A percentile compares a stretch with the other conserved stretches of the same genome.
Evolutionary conservation across 1,140 invertebrate genomes (phyloP).

Genomic region (Diachasma alloeum): DNA sequence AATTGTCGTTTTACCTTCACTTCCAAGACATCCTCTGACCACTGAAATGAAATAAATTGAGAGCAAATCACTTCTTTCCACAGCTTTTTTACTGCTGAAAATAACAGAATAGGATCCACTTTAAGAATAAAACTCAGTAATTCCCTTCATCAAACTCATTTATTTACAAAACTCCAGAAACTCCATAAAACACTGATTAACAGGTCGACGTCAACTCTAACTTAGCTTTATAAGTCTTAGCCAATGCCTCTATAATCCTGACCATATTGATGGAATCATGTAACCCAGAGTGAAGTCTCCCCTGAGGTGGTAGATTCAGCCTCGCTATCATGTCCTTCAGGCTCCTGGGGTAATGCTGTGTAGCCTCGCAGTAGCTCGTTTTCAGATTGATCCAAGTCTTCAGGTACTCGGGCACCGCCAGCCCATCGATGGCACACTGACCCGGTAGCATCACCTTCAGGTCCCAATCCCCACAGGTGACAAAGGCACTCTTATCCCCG

Average conservation of each 20-base stretch:
- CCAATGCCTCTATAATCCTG: constrained; percentile 44
- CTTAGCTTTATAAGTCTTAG: constrained; percentile 33
- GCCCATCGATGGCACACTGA: constrained; percentile 64
- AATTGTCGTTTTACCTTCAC: too few relatives aligned
- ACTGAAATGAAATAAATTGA: too few relatives aligned
- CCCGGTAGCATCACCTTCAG: constrained; percentile 68
- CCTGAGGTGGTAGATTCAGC: constrained; percentile 44
- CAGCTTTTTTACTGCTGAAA: too few relatives aligned
- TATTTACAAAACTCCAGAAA: not conserved
- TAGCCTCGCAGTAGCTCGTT: constrained; percentile 51
- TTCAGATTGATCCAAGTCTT: constrained; percentile 72
- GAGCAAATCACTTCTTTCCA: too few relatives aligned
- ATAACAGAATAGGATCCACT: too few relatives aligned
- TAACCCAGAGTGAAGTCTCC: constrained; percentile 57
- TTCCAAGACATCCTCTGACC: too few relatives aligned
- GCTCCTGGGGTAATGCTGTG: constrained; percentile 48
- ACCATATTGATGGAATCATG: constrained; percentile 55
- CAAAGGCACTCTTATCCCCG: constrained; percentile 56
- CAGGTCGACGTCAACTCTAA: constrained; percentile 45
- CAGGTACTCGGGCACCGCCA: constrained; percentile 65
- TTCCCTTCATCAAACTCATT: not conserved
- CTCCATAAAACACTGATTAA: not conserved
- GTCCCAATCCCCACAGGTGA: constrained; percentile 75
- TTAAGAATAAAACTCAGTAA: too few relatives aligned
- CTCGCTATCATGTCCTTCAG: constrained; percentile 50